These are phyloP conservation scores for Acanthopleura granulata DNA, from an alignment of 2,888 invertebrate species.

Conservation along the genomic window DNA sequence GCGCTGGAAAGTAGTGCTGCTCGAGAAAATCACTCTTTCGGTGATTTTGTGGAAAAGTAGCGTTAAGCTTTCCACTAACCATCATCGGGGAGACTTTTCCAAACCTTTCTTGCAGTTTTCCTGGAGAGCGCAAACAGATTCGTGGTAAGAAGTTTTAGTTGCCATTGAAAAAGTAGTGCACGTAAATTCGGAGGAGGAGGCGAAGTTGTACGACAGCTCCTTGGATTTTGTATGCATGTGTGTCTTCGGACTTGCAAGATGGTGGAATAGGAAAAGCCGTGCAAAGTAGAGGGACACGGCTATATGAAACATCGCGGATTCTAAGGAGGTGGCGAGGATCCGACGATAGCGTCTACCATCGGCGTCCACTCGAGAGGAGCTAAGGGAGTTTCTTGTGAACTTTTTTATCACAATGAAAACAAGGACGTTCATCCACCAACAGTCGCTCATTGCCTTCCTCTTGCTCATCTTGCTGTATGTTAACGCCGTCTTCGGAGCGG, in stretches of 20 bases:
- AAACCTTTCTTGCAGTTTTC: too few relatives aligned
- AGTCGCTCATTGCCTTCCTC: not conserved
- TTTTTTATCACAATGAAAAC: not conserved
- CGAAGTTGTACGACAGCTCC: conserved; percentile 2
- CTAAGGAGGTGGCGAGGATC: not conserved
- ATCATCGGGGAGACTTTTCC: too few relatives aligned
- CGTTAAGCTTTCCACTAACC: too few relatives aligned
- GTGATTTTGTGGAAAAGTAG: too few relatives aligned
- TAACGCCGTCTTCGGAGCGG: conserved; percentile 12
- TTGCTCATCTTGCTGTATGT: not conserved
- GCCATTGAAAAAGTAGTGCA: conserved; percentile 1
- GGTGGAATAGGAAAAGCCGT: conserved; percentile 15
- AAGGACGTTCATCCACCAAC: not conserved
- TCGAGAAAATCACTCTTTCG: too few relatives aligned
- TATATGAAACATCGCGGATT: not conserved
- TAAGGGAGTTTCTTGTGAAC: not conserved
- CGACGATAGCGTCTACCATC: conserved; percentile 7
- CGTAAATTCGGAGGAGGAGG: not conserved
- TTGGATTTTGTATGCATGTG: conserved; percentile 3
- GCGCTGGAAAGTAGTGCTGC: not conserved
- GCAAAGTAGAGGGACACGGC: conserved; percentile 1
- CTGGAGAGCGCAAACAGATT: too few relatives aligned
- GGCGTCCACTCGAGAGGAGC: not conserved
- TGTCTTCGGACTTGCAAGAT: conserved; percentile 13
- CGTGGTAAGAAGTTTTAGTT: too few relatives aligned